phyloP scores from a whole-genome alignment of 2,113 vertebrate genomes.

The Menidia beryllina region DNA sequence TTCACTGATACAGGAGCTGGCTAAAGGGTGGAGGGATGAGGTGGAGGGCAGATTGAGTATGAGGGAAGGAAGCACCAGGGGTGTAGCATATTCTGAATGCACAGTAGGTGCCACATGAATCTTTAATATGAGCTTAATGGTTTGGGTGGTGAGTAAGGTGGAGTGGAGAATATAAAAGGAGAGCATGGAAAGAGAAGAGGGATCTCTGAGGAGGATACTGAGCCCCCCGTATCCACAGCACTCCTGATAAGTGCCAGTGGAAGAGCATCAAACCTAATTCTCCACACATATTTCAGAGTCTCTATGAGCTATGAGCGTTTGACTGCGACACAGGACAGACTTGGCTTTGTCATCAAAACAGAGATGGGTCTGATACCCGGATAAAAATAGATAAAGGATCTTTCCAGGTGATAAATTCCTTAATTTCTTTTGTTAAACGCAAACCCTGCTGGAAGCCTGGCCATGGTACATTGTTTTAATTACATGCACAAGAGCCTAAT shows the following conservation, averaged over 20 bases:
- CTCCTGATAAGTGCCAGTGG: slow-evolving; percentile 64
- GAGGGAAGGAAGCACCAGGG: slow-evolving; percentile 52
- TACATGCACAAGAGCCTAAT: slow-evolving; percentile 81
- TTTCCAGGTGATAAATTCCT: slow-evolving; percentile 80
- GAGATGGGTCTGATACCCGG: slow-evolving; percentile 33
- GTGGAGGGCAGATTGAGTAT: slow-evolving; percentile 47
- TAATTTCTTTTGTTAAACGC: slow-evolving; percentile 81
- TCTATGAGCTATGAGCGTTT: slow-evolving; percentile 24
- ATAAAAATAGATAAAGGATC: slow-evolving; percentile 72
- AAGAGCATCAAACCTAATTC: slow-evolving; percentile 70
- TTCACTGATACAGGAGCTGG: slow-evolving; percentile 54
- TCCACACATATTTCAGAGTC: slow-evolving; percentile 48
- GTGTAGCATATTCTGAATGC: slow-evolving; percentile 47
- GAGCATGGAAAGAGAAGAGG: slow-evolving; percentile 36
- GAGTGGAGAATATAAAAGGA: slow-evolving; percentile 62
- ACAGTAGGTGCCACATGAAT: slow-evolving; percentile 70
- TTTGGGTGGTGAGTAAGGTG: slow-evolving; percentile 48
- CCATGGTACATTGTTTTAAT: slow-evolving; percentile 81
- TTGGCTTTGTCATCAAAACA: slow-evolving; percentile 53
- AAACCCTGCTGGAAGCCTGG: slow-evolving; percentile 72
- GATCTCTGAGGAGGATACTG: slow-evolving; percentile 60
- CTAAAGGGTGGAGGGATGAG: slow-evolving; percentile 39
- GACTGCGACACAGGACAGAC: slow-evolving; percentile 33
- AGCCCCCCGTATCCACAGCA: slow-evolving; percentile 66
- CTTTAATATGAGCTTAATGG: slow-evolving; percentile 76